These are phyloP conservation scores for Drosophila conformis DNA, from an alignment of 2,888 invertebrate genomes.

Conservation along the genomic window DNA sequence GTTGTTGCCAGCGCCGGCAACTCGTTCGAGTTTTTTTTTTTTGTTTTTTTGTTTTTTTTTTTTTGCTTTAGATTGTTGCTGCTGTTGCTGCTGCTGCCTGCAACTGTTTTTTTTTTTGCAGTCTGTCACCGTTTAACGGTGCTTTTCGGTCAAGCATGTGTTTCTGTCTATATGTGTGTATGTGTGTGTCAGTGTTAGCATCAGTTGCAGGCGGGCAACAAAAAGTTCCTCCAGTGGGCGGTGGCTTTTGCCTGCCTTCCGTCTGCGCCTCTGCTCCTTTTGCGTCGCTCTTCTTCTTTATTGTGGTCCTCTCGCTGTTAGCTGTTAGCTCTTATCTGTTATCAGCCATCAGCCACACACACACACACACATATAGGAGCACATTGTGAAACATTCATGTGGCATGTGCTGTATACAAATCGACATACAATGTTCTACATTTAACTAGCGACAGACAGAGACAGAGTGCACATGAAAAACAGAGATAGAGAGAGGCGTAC, in stretches of 20 bases:
- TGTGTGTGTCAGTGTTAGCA: constrained; percentile 26
- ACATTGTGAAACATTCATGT: constrained; percentile 48
- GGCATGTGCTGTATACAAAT: constrained; percentile 44
- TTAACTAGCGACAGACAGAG: not conserved
- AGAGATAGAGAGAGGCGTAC: not conserved
- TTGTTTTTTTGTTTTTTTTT: constrained; percentile 36
- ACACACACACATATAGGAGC: constrained; percentile 1
- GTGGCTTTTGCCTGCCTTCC: constrained; percentile 43
- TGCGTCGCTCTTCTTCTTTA: constrained; percentile 11
- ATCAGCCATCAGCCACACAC: constrained; percentile 67
- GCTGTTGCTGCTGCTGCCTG: constrained; percentile 29
- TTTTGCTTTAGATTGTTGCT: constrained; percentile 31
- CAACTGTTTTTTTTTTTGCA: constrained; percentile 63
- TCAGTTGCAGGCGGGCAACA: constrained; percentile 48
- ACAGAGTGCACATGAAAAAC: not conserved
- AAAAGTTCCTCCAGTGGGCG: constrained; percentile 50
- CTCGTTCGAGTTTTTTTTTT: constrained; percentile 49
- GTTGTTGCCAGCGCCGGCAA: constrained; percentile 49
- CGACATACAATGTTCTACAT: constrained; percentile 21
- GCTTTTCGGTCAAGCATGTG: constrained; percentile 58
- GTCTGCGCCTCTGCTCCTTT: constrained; percentile 1
- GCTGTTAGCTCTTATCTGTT: constrained; percentile 49
- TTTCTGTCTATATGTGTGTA: not conserved
- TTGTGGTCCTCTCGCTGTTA: constrained; percentile 26
- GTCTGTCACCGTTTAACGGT: constrained; percentile 72